Evolutionary conservation across 2,113 vertebrate genomes (phyloP), one percentile per base, ranked within the genome.

Genomic region (Paraplagusia blochii): DNA sequence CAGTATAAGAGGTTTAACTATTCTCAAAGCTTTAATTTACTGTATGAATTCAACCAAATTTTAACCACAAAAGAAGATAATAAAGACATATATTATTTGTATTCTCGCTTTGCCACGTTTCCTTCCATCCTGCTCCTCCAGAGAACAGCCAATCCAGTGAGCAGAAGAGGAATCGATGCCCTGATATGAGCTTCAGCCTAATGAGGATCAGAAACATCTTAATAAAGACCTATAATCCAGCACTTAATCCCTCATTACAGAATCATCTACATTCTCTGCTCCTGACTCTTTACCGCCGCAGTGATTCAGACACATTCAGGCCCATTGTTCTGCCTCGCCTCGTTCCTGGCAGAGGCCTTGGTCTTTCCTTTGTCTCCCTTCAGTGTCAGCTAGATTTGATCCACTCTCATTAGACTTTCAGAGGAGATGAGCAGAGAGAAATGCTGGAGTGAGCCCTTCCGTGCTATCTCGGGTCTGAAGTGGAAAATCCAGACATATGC

Each of bases 181-280:
- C 76, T 78, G 83, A 85, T 86, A 88, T 72, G 59, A 83, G 74
- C 81, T 80, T 80, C 62, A 70, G 68, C 80, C 84, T 90, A 89
- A 90, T 90, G 85, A 90, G 88, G 80, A 90, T 88, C 82, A 88
- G 79, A 85, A 88, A 86, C 82, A 89, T 88, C 87, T 90, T 89
- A 87, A 90, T 90, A 90, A 88, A 88, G 86, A 78, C 82, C 85
- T 76, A 46, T 88, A 88, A 91, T 88, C 86, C 87, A 63, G 63
- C 69, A 75, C 77, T 85, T 90, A 90, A 90, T 89, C 87, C 88
- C 85, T 89, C 85, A 88, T 89, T 90, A 90, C 83, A 84, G 81
- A 82, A 78, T 80, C 77, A 86, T 84, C 85, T 82, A 72, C 85
- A 90, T 87, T 89, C 84, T 83, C 56, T 47, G 62, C 49, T 70